Conservation (phyloP, 2,113 vertebrate genomes). For the Nansenia antarctica region DNA sequence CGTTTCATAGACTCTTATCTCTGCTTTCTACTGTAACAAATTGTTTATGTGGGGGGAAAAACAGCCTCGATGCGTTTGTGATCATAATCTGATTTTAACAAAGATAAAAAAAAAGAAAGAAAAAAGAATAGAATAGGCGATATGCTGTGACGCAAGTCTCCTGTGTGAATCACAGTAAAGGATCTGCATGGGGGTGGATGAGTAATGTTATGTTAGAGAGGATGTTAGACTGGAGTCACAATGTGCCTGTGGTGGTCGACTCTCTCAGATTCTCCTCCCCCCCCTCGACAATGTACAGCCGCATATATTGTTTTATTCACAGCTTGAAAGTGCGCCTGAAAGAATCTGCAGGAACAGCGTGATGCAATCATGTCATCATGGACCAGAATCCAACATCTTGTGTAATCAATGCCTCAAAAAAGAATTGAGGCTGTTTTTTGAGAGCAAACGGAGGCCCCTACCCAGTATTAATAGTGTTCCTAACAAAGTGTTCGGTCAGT, state of each 20-base stretch:
- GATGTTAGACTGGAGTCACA: slow-evolving; percentile 5
- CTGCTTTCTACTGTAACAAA: no score
- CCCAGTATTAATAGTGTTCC: no score
- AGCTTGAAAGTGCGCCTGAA: no score
- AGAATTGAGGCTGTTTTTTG: no score
- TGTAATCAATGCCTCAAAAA: no score
- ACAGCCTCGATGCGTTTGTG: background rate
- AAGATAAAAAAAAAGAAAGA: background rate
- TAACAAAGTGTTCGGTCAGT: no score
- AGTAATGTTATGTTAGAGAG: slow-evolving; percentile 57
- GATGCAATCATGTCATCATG: background rate
- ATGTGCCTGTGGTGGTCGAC: slow-evolving; percentile 23
- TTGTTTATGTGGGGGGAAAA: background rate
- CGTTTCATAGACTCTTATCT: background rate
- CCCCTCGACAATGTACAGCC: background rate
- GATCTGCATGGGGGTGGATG: slow-evolving; percentile 64
- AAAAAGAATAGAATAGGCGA: slow-evolving; percentile 4
- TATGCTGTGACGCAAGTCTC: slow-evolving; percentile 64
- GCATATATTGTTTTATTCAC: background rate
- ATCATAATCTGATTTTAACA: no score
- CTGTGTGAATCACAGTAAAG: slow-evolving; percentile 60
- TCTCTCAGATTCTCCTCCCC: background rate
- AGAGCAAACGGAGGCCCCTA: no score
- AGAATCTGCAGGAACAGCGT: background rate
- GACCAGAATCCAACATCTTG: no score